Base-by-base conservation (phyloP, 1,140 invertebrate species). In the Anoplolepis gracilipes region DNA sequence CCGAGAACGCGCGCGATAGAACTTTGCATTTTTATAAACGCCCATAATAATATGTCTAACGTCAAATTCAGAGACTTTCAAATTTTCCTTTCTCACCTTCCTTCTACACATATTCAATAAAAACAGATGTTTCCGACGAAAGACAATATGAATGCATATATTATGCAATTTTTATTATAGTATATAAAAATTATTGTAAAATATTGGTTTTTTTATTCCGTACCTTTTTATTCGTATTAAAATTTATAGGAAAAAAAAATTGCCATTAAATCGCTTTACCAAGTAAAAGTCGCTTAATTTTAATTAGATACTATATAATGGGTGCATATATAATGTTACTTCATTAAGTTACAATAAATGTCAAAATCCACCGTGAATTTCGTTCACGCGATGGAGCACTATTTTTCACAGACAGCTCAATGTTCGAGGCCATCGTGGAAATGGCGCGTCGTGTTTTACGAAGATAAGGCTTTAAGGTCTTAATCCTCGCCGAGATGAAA, bases 391-490 rank as follows among this genome's bases (percentile, higher is more conserved):
- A 76, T 62, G 42, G 16, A 65, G 39, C 30, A 53, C n/a, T 59
- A 64, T 78, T 67, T 81, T 76, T 55, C 42, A 49, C 19, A 39
- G 49, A 28, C n/a, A 67, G 39, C 46, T 62, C 73, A 57, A 79
- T 79, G n/a, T 67, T 57, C 42, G 85, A 46, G 61, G 36, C 30
- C 28, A 33, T 19, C 70, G 64, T 76, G 57, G 57, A 55, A 65
- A 79, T 53, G 30, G 64, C 73, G 87, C 67, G 61, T 84, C 89
- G 82, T 90, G 89, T 90, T 90, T 76, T 61, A 67, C 86, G 57
- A 81, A 82, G 89, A 90, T 90, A 90, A 90, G 88, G 77, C 77
- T 90, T 90, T 87, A 90, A 90, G 61, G 88, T 84, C 78, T 89
- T 89, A 89, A 89, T 89, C 84, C 87, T 30, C 59, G 73, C 25